A percentile compares a stretch with the other conserved stretches of the same genome.
phyloP scores from a whole-genome alignment of 2,888 invertebrate genomes.

The Chesias legatella region DNA sequence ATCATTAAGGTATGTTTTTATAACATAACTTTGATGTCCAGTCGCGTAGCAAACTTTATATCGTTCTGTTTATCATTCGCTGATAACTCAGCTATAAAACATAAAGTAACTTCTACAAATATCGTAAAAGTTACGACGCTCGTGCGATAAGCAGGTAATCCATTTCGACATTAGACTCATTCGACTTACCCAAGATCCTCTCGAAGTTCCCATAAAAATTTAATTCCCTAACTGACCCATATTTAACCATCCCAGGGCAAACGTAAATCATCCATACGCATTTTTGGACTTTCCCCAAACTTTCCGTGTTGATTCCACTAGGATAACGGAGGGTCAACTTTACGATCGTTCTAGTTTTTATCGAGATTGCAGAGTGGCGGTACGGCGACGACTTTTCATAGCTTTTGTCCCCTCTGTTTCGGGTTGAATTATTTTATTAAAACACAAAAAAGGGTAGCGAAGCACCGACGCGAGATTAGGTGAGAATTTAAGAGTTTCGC shows the following conservation, averaged over 20 bases:
- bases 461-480: slow-evolving; percentile 51
- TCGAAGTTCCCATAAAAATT: slow-evolving; percentile 54
- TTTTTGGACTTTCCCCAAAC: slow-evolving; percentile 39
- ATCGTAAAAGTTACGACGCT: slow-evolving; percentile 40
- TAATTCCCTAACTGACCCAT: slow-evolving; percentile 60
- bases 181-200: slow-evolving; percentile 35
- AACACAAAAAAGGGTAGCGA: slow-evolving; percentile 54
- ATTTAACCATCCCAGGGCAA: slow-evolving; percentile 54
- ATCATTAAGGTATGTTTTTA: too few species aligned
- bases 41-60: background rate
- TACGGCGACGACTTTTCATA: slow-evolving; percentile 50
- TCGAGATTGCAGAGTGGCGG: slow-evolving; percentile 57
- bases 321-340: slow-evolving; percentile 70
- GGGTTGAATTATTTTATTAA: slow-evolving; percentile 65
- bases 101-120: slow-evolving; percentile 34
- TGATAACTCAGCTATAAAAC: slow-evolving; percentile 33
- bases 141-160: slow-evolving; percentile 46
- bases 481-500: slow-evolving; percentile 58
- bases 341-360: slow-evolving; percentile 69
- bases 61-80: slow-evolving; percentile 16
- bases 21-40: background rate
- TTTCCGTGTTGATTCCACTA: slow-evolving; percentile 61
- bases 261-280: slow-evolving; percentile 59
- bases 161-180: slow-evolving; percentile 37
- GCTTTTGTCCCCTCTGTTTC: slow-evolving; percentile 58